Conservation (phyloP, 92 coral and sea anemone species). For the Micromussa lordhowensis region DNA sequence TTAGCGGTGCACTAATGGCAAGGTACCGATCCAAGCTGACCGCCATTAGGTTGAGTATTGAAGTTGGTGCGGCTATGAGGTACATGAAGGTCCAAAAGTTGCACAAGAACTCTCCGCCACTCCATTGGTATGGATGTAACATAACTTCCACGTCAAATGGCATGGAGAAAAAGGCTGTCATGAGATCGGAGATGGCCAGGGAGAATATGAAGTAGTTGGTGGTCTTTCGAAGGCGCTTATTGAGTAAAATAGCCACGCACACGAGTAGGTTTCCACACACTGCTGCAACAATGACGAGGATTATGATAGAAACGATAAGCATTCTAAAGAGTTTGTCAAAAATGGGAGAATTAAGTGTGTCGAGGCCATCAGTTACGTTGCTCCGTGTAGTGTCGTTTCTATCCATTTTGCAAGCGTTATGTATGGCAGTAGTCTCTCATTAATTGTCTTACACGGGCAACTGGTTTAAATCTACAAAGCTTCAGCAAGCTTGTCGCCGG, state of each 20-base stretch:
- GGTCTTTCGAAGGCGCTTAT: slow-evolving; percentile 72
- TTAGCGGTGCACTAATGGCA: slow-evolving; percentile 79
- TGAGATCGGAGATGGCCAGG: slow-evolving; percentile 80
- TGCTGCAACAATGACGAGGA: slow-evolving; percentile 67
- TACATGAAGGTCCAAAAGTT: slow-evolving; percentile 69
- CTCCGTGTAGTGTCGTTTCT: slow-evolving; percentile 24
- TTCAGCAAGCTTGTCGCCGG: not conserved
- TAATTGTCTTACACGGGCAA: not conserved
- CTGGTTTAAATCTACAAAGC: not conserved
- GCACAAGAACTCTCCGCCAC: slow-evolving; percentile 71
- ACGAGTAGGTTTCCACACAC: slow-evolving; percentile 79
- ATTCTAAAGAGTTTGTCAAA: slow-evolving; percentile 22
- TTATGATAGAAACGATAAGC: slow-evolving; percentile 47
- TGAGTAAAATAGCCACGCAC: slow-evolving; percentile 71
- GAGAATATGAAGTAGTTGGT: slow-evolving; percentile 89
- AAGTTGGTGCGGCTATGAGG: slow-evolving; percentile 80
- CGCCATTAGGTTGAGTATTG: slow-evolving; percentile 81
- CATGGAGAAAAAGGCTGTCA: slow-evolving; percentile 84
- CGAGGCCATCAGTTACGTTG: not conserved
- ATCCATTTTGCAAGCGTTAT: slow-evolving; percentile 16
- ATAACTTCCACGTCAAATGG: slow-evolving; percentile 76
- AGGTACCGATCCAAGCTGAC: slow-evolving; percentile 82
- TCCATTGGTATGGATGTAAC: slow-evolving; percentile 64
- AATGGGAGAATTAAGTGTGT: not conserved
- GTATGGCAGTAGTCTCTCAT: not conserved